Conservation (phyloP, 2,888 invertebrate species). For the Furcula furcula region DNA sequence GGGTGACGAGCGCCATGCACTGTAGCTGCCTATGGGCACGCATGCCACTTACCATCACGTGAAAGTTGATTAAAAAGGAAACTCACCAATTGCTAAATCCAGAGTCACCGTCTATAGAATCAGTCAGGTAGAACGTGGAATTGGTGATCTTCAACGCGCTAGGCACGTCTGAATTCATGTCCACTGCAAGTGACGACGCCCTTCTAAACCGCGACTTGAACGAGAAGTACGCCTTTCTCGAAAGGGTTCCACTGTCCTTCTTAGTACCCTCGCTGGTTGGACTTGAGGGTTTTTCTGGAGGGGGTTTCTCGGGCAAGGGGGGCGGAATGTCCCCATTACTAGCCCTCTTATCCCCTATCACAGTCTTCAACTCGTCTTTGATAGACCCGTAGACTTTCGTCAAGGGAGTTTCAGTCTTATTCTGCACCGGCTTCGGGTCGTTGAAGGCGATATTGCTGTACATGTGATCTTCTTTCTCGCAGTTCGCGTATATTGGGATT, state of each 20-base stretch:
- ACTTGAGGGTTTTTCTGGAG: constrained; percentile 59
- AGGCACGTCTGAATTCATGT: constrained; percentile 75
- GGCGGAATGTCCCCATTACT: constrained; percentile 61
- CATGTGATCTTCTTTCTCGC: constrained; percentile 50
- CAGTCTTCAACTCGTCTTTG: constrained; percentile 71
- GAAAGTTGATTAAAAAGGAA: too few relatives aligned
- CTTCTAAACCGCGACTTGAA: constrained; percentile 84
- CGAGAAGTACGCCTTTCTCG: constrained; percentile 75
- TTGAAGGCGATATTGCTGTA: constrained; percentile 64
- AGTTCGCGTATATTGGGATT: constrained; percentile 68
- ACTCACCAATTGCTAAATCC: constrained; percentile 80
- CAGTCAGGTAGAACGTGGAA: constrained; percentile 88
- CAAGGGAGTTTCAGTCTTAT: constrained; percentile 63
- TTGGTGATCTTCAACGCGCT: constrained; percentile 81
- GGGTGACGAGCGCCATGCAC: too few relatives aligned
- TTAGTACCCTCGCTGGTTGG: constrained; percentile 59
- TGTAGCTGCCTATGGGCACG: too few relatives aligned
- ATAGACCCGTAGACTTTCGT: constrained; percentile 47
- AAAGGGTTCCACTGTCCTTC: constrained; percentile 66
- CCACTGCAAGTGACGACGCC: constrained; percentile 80
- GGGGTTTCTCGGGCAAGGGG: constrained; percentile 58
- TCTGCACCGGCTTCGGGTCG: constrained; percentile 37
- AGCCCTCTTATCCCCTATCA: constrained; percentile 54
- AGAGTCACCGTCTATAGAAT: constrained; percentile 84
- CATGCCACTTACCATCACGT: too few relatives aligned